Conservation (phyloP, 2,113 vertebrate genomes). For the Phaethornis superciliosus region DNA sequence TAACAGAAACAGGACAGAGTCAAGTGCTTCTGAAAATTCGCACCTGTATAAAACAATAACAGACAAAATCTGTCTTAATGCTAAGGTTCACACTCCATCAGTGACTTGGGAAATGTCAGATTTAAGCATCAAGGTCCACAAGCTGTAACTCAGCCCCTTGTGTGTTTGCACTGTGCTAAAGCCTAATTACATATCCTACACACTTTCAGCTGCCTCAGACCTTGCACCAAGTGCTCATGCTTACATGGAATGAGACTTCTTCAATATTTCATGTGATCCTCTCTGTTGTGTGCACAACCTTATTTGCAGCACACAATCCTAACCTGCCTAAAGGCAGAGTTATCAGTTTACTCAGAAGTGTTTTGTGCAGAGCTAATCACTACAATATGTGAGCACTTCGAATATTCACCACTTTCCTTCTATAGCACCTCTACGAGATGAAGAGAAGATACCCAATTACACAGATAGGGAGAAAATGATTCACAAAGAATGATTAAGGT, state of each 20-base stretch:
- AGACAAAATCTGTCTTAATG: neutral
- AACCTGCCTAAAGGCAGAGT: neutral
- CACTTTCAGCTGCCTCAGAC: neutral
- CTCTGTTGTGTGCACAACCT: neutral
- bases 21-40: neutral
- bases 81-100: neutral
- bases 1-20: neutral
- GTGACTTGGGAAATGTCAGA: neutral
- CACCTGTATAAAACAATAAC: neutral
- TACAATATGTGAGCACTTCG: neutral
- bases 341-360: neutral
- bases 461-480: neutral
- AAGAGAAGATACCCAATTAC: neutral
- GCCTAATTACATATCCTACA: neutral
- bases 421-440: neutral
- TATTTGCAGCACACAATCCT: neutral
- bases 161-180: neutral
- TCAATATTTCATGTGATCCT: slow-evolving; percentile 28
- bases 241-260: neutral
- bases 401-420: neutral
- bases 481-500: neutral
- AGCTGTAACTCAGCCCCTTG: neutral
- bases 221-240: neutral
- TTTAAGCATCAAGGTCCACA: neutral
- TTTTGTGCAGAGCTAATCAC: neutral